These are phyloP conservation scores for Esox niger DNA, from an alignment of 2,113 vertebrate species.

Conservation along the genomic window DNA sequence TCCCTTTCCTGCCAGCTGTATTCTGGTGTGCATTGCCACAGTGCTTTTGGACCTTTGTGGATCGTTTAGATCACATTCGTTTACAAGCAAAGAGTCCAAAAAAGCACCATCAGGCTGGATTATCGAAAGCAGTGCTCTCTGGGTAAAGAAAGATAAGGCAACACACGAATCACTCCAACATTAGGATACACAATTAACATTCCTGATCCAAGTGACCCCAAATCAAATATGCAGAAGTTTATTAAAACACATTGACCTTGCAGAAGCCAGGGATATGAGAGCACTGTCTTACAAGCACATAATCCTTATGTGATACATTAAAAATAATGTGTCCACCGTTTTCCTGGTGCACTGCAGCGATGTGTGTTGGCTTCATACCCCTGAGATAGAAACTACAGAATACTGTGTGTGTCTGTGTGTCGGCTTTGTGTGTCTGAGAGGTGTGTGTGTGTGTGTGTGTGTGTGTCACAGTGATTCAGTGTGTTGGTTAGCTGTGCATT, in stretches of 20 bases:
- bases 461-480: constrained; percentile 38
- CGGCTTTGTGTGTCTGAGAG: constrained; percentile 45
- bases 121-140: constrained; percentile 81
- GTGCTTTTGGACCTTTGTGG: constrained; percentile 74
- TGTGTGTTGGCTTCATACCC: constrained; percentile 59
- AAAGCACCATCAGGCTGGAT: constrained; percentile 71
- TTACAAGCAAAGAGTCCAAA: constrained; percentile 74
- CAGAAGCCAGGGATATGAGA: constrained; percentile 57
- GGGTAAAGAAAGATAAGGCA: constrained; percentile 30
- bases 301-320: constrained; percentile 79
- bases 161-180: too few species aligned
- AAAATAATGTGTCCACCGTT: constrained; percentile 69
- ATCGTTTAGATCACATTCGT: constrained; percentile 54
- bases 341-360: constrained; percentile 60
- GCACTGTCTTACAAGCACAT: constrained; percentile 74
- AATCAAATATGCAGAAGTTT: too few species aligned
- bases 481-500: constrained; percentile 5
- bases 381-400: constrained; percentile 43
- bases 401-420: background rate
- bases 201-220: too few species aligned
- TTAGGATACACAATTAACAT: too few species aligned
- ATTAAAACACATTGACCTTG: background rate
- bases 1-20: constrained; percentile 73
- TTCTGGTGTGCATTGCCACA: constrained; percentile 78
- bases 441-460: constrained; percentile 36